Conservation (phyloP, 1,140 invertebrate species). For the Hyles euphorbiae region DNA sequence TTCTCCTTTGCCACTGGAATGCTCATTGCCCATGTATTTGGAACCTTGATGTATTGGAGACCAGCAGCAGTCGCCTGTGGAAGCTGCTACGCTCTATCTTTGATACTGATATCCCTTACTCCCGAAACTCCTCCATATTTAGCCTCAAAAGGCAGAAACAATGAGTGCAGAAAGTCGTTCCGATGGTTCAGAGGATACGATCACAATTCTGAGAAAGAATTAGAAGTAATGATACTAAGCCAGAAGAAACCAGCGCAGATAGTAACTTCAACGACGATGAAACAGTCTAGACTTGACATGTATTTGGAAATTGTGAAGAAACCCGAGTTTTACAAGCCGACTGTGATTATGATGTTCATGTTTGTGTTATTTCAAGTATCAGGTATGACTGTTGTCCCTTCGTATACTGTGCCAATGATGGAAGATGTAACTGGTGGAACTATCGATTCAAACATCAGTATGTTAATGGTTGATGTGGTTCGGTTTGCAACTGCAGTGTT, state of each 20-base stretch:
- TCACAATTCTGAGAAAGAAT: conserved; percentile 49
- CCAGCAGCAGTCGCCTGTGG: conserved; percentile 55
- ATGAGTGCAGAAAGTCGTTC: conserved; percentile 50
- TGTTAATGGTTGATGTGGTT: conserved; percentile 60
- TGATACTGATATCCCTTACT: conserved; percentile 47
- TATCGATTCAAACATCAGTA: conserved; percentile 47
- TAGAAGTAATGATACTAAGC: conserved; percentile 49
- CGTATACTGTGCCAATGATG: conserved; percentile 63
- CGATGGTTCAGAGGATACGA: conserved; percentile 51
- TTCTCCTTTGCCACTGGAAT: conserved; percentile 67
- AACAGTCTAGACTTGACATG: conserved; percentile 35
- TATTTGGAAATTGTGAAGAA: conserved; percentile 36
- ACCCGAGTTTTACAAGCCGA: conserved; percentile 65
- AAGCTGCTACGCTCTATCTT: conserved; percentile 46
- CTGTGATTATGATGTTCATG: conserved; percentile 67
- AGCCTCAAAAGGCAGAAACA: conserved; percentile 42
- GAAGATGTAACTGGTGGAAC: conserved; percentile 41
- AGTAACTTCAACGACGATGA: conserved; percentile 1
- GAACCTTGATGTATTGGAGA: conserved; percentile 59
- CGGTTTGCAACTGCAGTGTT: conserved; percentile 53
- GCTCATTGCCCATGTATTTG: conserved; percentile 59
- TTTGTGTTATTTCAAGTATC: conserved; percentile 64
- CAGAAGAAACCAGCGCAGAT: conserved; percentile 35
- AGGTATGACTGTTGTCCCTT: conserved; percentile 63
- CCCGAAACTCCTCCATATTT: conserved; percentile 65